Evolutionary conservation across 2,888 invertebrate genomes (phyloP), one percentile per base, ranked within the genome.

Genomic region (Cheilosia impressa): DNA sequence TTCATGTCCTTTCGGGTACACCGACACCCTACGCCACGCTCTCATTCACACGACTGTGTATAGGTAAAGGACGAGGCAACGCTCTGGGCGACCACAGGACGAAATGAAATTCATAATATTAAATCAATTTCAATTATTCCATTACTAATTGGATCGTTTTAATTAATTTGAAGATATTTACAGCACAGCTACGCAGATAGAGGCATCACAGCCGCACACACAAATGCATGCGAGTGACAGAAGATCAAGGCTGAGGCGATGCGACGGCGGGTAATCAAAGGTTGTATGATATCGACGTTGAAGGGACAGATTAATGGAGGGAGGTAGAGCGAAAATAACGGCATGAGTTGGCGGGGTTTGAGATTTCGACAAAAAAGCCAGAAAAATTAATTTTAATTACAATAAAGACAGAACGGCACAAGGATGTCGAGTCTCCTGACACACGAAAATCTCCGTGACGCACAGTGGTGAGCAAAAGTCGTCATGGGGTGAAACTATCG

Each of bases 131-230:
- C 87, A 87, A 87, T 87, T 87, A 87, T 87, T 85, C 87, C 87
- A 76, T 87, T 85, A 87, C 87, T 87, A 87, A 87, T 87, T 87
- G 87, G 85, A 87, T 85, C 85, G 85, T 85, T 87, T 87, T 87
- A 87, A 87, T 87, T 87, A 87, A 87, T 87, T 85, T 87, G 85
- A 81, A 85, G 85, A 87, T 87, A 87, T 85, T 85, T 80, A 80
- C 84, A 80, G 76, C 34, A 43, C 7, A 52, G 45, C 9, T 13
- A 68, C 2, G 31, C 22, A 55, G 2, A 41, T n/a, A 22, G 27
- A 45, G 38, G 27, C 19, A 31, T 38, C 10, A 52, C n/a, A 31
- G 17, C 9, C 60, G 10, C 31, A 41, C 31, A 31, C 22, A n/a
- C 55, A 38, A 15, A 38, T 27, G 24, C 52, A 69, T 31, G 19